Conservation (phyloP, 2,113 vertebrate genomes). For the Mustela lutreola region DNA sequence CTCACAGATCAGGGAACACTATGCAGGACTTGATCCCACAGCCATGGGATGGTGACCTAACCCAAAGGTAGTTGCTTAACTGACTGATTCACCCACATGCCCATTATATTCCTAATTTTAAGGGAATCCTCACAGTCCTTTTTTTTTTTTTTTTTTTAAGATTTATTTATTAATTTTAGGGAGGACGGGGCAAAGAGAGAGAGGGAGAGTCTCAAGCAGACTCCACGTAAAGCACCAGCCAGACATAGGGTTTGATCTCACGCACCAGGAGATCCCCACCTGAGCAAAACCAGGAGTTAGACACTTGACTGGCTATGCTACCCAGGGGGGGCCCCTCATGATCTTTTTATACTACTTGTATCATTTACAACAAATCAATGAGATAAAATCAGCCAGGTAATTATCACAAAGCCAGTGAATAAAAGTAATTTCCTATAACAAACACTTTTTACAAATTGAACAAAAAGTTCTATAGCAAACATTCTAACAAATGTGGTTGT, state of each 20-base stretch:
- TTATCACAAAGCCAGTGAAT: slow-evolving; percentile 33
- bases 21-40: not conserved
- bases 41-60: not conserved
- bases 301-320: not conserved
- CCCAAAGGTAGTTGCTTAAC: not conserved
- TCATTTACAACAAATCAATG: slow-evolving; percentile 25
- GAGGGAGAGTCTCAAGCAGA: not conserved
- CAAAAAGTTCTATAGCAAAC: not conserved
- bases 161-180: not conserved
- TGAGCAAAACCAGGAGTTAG: not conserved
- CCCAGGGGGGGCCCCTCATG: not conserved
- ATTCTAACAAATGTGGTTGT: not conserved
- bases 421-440: slow-evolving; percentile 15
- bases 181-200: not conserved
- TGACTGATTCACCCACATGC: not conserved
- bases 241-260: not conserved
- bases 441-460: not conserved
- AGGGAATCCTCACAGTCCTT: not conserved
- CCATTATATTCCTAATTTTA: slow-evolving; percentile 40
- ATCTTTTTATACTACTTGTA: not conserved
- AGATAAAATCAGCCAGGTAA: slow-evolving; percentile 45
- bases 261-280: not conserved
- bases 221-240: not conserved
- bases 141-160: not conserved
- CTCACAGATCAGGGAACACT: not conserved